Evolutionary conservation across 2,113 vertebrate genomes (phyloP).

Genomic region (Meles meles): DNA sequence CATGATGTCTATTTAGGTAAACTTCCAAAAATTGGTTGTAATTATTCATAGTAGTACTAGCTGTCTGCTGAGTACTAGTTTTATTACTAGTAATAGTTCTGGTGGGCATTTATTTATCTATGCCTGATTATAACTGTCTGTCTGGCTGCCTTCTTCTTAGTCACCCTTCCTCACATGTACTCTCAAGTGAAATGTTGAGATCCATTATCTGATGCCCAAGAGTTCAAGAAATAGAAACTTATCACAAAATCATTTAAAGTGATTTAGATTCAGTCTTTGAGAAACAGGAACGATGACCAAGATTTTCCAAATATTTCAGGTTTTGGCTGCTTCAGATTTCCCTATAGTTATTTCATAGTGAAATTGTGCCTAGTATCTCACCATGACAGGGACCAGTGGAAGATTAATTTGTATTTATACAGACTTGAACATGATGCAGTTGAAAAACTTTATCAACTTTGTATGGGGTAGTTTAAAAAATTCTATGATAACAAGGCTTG

Average conservation of each 20-base stretch:
- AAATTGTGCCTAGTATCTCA: background rate
- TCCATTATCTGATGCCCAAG: background rate
- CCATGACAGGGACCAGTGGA: accelerated
- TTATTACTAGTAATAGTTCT: background rate
- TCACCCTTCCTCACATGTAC: background rate
- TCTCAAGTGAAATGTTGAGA: background rate
- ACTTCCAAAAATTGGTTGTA: background rate
- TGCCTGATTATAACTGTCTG: background rate
- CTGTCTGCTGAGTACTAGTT: background rate
- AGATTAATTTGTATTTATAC: background rate
- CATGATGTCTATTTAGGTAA: background rate
- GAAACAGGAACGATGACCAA: background rate
- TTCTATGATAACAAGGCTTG: background rate
- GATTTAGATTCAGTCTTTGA: background rate
- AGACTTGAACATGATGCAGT: background rate
- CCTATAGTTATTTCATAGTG: background rate
- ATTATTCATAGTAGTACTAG: background rate
- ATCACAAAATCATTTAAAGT: background rate
- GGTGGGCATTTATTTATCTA: too few relatives aligned
- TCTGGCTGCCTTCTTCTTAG: background rate
- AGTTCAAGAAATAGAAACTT: background rate
- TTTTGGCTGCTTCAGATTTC: background rate
- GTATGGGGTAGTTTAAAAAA: background rate
- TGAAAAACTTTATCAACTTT: conserved; percentile 21
- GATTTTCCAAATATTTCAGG: background rate